Evolutionary conservation across 2,797 vertebrate genomes (phyloP), one percentile per base, ranked within the genome.

Genomic region (Botia almorhae): DNA sequence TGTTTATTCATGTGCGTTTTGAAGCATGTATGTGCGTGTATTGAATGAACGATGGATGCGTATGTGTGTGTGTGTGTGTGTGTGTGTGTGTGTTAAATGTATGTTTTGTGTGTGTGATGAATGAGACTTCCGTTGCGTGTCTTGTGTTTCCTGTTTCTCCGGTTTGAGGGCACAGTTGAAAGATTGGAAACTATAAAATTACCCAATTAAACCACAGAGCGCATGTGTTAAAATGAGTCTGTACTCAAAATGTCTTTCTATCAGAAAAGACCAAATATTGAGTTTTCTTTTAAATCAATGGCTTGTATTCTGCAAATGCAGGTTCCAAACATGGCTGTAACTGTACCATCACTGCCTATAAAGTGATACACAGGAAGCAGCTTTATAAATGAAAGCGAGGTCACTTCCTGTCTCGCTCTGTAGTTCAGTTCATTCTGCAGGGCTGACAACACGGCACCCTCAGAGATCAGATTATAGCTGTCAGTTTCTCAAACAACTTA

Each of bases 121-220:
- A 69, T 36, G 51, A 69, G 6, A 48, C 61, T 50, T 81, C 78
- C 51, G 76, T 76, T 12, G 19, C 69, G 48, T 74, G 71, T 50
- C 51, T 81, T 80, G 8, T 29, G 39, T 83, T 84, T 87, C 74
- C 64, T 19, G 51, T 82, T 74, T 80, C 33, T 61, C 53, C 55
- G 65, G 46, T 75, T 84, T 51, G 29, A 12, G 17, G 7, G 61
- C 76, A 33, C 58, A 75, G 67, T 70, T 67, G 23, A 21, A 26
- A 16, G 23, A 33, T 58, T 23, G 4, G 33, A 82, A 51, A 33
- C 19, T 23, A 5, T 17, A 50, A 68, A 48, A n/a, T 5, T 39
- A 2, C 65, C 12, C 1, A 68, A 0, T 56, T 16, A 26, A 46
- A 67, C 33, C 63, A 43, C 74, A 43, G 4, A 21, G 14, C n/a